Evolutionary conservation across 2,113 vertebrate species (phyloP).

Genomic region (Eidolon helvum): DNA sequence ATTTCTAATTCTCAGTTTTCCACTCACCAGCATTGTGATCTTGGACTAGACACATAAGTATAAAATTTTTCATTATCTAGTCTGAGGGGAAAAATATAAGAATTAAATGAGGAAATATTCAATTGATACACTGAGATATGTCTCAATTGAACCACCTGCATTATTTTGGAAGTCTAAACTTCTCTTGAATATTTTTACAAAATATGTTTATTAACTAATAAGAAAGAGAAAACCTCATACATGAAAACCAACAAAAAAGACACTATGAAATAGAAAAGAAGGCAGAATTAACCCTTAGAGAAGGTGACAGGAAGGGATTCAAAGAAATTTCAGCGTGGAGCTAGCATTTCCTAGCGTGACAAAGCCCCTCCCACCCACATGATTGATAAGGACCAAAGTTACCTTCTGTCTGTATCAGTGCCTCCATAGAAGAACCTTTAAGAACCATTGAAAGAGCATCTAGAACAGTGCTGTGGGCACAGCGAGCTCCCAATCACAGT

Average conservation of each 20-base stretch:
- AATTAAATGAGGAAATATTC: not conserved
- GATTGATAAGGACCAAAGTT: not conserved
- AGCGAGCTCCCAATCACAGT: not conserved
- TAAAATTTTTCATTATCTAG: not conserved
- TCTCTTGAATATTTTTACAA: not conserved
- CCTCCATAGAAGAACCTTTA: not conserved
- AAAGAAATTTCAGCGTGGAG: not conserved
- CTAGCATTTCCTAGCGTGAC: not conserved
- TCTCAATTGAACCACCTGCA: not conserved
- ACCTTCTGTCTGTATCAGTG: not conserved
- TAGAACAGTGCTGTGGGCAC: not conserved
- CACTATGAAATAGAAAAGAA: not conserved
- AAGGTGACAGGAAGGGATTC: not conserved
- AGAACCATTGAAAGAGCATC: not conserved
- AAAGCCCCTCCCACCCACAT: accelerated
- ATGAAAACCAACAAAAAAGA: not conserved
- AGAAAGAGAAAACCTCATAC: not conserved
- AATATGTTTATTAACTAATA: not conserved
- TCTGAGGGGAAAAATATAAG: not conserved
- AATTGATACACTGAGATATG: not conserved
- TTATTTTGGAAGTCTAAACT: not conserved
- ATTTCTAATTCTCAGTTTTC: not conserved
- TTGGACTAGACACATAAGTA: not conserved
- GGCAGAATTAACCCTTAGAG: not conserved
- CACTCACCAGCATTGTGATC: not conserved